Conservation (phyloP, 2,888 invertebrate genomes). For the Amaurobius ferox region DNA sequence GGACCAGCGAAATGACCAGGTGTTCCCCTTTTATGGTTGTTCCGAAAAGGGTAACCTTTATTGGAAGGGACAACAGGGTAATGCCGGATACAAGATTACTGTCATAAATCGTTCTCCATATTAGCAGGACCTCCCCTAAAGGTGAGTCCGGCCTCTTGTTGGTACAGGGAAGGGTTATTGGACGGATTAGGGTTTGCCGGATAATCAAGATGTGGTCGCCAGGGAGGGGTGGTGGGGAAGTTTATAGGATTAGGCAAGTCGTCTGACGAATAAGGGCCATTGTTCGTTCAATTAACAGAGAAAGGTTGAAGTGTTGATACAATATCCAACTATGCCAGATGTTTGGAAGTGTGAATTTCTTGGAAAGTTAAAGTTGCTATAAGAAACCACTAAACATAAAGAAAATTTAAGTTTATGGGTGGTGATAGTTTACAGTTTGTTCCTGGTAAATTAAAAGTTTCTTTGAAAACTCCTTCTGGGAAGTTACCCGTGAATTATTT, state of each 20-base stretch:
- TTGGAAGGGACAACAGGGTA: conserved; percentile 34
- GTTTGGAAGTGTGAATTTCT: too few species aligned
- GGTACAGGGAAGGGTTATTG: not conserved
- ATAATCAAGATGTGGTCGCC: conserved; percentile 11
- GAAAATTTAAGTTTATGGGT: too few species aligned
- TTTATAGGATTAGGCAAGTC: not conserved
- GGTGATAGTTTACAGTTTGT: too few species aligned
- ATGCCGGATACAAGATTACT: conserved; percentile 57
- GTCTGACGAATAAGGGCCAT: not conserved
- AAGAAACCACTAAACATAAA: too few species aligned
- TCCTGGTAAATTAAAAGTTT: too few species aligned
- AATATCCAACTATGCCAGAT: too few species aligned
- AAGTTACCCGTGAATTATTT: too few species aligned
- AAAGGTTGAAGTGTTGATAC: too few species aligned
- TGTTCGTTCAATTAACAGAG: not conserved
- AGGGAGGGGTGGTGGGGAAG: not conserved
- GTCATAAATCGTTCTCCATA: conserved; percentile 58
- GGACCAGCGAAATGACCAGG: conserved; percentile 57
- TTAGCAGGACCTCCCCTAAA: conserved; percentile 15
- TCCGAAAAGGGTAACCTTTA: conserved; percentile 24
- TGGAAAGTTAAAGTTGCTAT: too few species aligned
- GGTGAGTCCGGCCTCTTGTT: not conserved
- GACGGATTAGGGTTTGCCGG: conserved; percentile 10
- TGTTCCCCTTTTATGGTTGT: conserved; percentile 43
- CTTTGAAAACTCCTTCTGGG: too few species aligned